A percentile compares a stretch with the other conserved stretches of the same genome.
Evolutionary conservation across 2,113 vertebrate species (phyloP).

Genomic region (Tachysurus vachellii): DNA sequence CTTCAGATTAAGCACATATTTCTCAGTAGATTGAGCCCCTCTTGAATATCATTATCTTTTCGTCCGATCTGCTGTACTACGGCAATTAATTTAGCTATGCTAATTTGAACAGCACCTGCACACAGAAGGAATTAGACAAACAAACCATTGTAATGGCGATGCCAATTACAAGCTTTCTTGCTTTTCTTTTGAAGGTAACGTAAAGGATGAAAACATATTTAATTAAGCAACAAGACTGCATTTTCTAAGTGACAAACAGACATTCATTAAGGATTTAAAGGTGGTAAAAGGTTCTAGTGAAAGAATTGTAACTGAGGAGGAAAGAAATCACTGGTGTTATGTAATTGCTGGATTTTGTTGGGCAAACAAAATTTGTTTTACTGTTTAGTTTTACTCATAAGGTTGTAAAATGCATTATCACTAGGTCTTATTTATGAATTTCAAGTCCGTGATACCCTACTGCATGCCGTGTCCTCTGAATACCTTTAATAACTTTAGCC

Average conservation of each 20-base stretch:
- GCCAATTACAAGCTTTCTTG: constrained; percentile 59
- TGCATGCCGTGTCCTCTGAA: background rate
- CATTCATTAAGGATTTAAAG: constrained; percentile 59
- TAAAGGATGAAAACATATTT: constrained; percentile 56
- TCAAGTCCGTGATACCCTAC: background rate
- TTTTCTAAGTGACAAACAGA: constrained; percentile 57
- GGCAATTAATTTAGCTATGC: constrained; percentile 46
- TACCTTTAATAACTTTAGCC: background rate
- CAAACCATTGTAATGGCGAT: constrained; percentile 63
- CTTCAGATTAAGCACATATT: constrained; percentile 11
- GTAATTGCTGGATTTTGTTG: background rate
- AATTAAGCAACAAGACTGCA: constrained; percentile 53
- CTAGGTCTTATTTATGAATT: background rate
- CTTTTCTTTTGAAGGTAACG: constrained; percentile 63
- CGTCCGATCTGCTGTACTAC: constrained; percentile 13
- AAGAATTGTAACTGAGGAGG: constrained; percentile 2
- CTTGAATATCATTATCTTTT: constrained; percentile 34
- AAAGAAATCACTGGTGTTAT: constrained; percentile 12
- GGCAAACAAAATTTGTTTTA: background rate
- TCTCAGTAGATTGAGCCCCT: constrained; percentile 31
- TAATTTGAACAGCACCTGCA: constrained; percentile 61
- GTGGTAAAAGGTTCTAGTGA: constrained; percentile 33
- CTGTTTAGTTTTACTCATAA: too few relatives aligned
- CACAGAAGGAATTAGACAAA: constrained; percentile 59
- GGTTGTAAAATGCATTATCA: background rate